These are phyloP conservation scores for Brachystomella parvula DNA, from an alignment of 1,140 invertebrate species.

Conservation along the genomic window DNA sequence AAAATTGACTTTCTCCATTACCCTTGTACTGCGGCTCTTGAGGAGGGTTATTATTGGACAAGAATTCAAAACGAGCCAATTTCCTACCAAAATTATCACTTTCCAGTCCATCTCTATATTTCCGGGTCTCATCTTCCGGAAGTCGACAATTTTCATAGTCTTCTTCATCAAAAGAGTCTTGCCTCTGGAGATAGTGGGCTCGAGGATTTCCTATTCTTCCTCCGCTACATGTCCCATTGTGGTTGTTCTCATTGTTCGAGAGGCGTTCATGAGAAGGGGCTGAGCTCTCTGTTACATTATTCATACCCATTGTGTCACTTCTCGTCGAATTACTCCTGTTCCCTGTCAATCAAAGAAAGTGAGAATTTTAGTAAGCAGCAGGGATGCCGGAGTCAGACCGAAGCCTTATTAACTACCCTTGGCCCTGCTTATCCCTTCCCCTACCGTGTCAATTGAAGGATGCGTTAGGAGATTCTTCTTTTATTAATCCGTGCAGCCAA, in stretches of 20 bases:
- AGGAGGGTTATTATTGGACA: conserved; percentile 35
- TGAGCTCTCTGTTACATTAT: neutral
- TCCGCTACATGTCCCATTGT: neutral
- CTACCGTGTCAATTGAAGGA: neutral
- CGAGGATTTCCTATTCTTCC: neutral
- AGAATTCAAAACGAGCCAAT: conserved; percentile 41
- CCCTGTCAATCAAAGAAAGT: conserved; percentile 27
- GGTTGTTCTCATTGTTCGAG: neutral
- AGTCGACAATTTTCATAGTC: neutral
- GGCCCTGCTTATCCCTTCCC: neutral
- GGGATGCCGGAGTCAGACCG: neutral
- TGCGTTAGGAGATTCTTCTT: conserved; percentile 2
- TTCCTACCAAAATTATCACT: conserved; percentile 42
- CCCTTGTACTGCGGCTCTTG: conserved; percentile 11
- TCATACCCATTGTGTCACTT: conserved; percentile 19
- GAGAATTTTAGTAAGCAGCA: neutral
- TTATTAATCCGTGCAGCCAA: neutral
- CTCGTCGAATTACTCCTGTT: conserved; percentile 19
- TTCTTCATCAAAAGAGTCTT: neutral
- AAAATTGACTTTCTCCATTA: conserved; percentile 15
- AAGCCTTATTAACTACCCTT: neutral
- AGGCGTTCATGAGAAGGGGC: neutral
- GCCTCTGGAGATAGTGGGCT: neutral
- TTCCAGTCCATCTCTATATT: conserved; percentile 37
- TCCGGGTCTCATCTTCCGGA: no score